Evolutionary conservation across 1,140 invertebrate genomes (phyloP).

Genomic region (Planococcus citri): DNA sequence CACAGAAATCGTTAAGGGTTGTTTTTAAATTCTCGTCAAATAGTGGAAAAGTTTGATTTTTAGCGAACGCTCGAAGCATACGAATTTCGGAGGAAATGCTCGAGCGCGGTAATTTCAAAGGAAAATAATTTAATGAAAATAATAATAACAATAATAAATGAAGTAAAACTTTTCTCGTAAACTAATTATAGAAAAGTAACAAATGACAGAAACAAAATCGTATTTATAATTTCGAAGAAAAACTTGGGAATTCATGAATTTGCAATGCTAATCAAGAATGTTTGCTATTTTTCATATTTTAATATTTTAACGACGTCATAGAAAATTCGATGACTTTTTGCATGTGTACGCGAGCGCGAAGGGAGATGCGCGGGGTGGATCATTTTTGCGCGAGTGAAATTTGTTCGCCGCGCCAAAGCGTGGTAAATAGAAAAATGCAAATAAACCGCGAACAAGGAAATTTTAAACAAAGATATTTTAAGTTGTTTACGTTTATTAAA

Average conservation of each 20-base stretch:
- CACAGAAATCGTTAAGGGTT: no score
- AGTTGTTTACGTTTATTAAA: no score
- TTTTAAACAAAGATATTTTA: no score
- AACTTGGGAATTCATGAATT: neutral
- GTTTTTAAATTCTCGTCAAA: neutral
- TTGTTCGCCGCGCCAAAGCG: no score
- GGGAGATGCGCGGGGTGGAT: no score
- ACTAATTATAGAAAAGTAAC: neutral
- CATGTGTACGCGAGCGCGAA: no score
- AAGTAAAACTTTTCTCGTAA: neutral
- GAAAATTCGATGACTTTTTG: neutral
- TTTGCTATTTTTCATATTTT: neutral
- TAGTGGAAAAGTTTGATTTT: neutral
- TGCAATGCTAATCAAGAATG: neutral
- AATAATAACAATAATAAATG: neutral
- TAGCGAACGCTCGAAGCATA: neutral
- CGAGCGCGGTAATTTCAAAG: neutral
- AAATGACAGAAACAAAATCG: constrained; percentile 7
- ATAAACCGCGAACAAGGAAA: no score
- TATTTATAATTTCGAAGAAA: neutral
- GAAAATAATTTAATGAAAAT: constrained; percentile 1
- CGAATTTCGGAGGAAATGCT: neutral
- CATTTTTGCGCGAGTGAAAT: no score
- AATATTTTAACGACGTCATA: neutral
- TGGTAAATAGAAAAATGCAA: no score